phyloP scores from a whole-genome alignment of 2,888 invertebrate genomes.

The Conistra vaccinii region DNA sequence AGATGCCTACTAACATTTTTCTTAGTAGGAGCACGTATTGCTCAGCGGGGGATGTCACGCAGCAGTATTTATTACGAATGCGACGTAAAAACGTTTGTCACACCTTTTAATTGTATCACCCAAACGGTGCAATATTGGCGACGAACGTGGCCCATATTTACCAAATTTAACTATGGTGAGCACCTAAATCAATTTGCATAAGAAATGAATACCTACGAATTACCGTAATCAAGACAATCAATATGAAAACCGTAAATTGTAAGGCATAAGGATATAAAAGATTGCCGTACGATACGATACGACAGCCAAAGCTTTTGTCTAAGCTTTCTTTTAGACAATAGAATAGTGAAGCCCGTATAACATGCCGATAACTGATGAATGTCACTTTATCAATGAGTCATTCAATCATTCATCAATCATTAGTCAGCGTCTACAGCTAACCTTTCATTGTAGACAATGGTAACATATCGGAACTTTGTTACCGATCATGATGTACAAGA shows the following conservation, averaged over 20 bases:
- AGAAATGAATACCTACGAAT: neutral
- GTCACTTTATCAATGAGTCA: conserved; percentile 83
- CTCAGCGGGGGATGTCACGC: conserved; percentile 80
- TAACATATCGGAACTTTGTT: conserved; percentile 70
- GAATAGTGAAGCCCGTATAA: conserved; percentile 64
- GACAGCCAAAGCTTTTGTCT: conserved; percentile 45
- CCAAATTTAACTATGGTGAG: conserved; percentile 4
- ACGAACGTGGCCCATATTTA: conserved; percentile 76
- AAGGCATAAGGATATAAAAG: conserved; percentile 27
- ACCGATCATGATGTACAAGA: conserved; percentile 66
- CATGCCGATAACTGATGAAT: conserved; percentile 76
- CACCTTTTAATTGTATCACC: conserved; percentile 80
- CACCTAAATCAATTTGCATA: conserved; percentile 4
- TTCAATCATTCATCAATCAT: conserved; percentile 83
- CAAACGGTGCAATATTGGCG: conserved; percentile 75
- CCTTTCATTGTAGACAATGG: conserved; percentile 77
- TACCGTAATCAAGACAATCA: conserved; percentile 4
- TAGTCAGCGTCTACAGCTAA: conserved; percentile 80
- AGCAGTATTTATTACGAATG: conserved; percentile 75
- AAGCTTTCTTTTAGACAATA: conserved; percentile 69
- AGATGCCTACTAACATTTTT: conserved; percentile 88
- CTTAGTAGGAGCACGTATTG: conserved; percentile 85
- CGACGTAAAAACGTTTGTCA: conserved; percentile 77
- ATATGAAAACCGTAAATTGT: conserved; percentile 16
- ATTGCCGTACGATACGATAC: conserved; percentile 33